These are phyloP conservation scores for Holocentrus rufus DNA, from an alignment of 2,797 vertebrate species.

Conservation along the genomic window DNA sequence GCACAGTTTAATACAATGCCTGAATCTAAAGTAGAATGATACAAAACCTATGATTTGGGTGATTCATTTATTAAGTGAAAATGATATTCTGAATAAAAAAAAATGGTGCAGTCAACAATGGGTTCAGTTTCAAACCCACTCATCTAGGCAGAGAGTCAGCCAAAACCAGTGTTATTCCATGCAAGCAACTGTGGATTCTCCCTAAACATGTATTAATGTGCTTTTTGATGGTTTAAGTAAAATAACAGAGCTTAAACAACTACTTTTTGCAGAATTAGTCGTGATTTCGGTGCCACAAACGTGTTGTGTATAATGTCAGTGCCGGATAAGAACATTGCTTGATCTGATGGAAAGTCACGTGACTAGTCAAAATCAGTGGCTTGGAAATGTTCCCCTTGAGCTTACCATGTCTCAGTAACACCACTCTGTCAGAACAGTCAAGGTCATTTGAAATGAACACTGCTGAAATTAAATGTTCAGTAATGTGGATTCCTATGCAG, in stretches of 20 bases:
- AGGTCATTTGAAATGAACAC: conserved; percentile 8
- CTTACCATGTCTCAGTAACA: conserved; percentile 18
- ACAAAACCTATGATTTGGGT: too few relatives aligned
- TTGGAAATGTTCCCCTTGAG: conserved; percentile 25
- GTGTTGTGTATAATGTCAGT: conserved; percentile 11
- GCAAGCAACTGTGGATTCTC: background rate
- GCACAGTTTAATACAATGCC: too few relatives aligned
- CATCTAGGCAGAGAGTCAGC: background rate
- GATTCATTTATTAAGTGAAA: too few relatives aligned
- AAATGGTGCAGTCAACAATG: too few relatives aligned
- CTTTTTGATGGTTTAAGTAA: background rate
- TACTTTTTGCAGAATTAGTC: background rate
- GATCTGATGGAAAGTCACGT: conserved; percentile 15
- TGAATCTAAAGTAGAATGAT: too few relatives aligned
- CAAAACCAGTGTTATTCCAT: background rate
- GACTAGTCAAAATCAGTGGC: conserved; percentile 23
- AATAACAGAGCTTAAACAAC: background rate
- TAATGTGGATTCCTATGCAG: background rate
- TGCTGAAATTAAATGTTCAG: conserved; percentile 15
- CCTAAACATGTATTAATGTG: background rate
- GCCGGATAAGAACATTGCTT: conserved; percentile 29
- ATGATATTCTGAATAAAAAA: too few relatives aligned
- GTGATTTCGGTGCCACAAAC: background rate
- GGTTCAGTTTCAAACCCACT: too few relatives aligned
- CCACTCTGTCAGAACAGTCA: conserved; percentile 23